phyloP scores from a whole-genome alignment of 2,797 vertebrate genomes.

The Triplophysa yarkandensis region DNA sequence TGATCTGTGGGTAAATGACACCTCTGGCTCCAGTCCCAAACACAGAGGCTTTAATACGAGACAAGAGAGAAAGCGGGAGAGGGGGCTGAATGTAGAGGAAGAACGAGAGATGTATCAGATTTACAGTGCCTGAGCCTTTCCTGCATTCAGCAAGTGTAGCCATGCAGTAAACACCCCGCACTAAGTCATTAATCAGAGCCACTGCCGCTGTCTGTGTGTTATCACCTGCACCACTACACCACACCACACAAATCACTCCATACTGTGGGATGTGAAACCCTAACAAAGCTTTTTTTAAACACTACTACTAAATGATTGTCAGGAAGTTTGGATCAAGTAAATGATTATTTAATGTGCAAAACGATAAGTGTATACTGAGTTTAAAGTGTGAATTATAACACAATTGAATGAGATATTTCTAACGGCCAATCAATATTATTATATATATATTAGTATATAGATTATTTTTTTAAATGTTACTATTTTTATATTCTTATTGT shows the following conservation, averaged over 20 bases:
- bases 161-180: slow-evolving; percentile 58
- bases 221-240: slow-evolving; percentile 41
- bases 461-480: too few relatives aligned
- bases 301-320: not conserved
- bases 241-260: slow-evolving; percentile 31
- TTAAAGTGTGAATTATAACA: too few relatives aligned
- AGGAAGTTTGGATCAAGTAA: not conserved
- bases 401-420: too few relatives aligned
- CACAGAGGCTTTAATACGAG: slow-evolving; percentile 15
- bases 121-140: slow-evolving; percentile 48
- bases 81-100: slow-evolving; percentile 17
- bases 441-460: too few relatives aligned
- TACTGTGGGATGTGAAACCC: not conserved
- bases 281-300: not conserved
- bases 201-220: slow-evolving; percentile 31
- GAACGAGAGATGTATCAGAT: slow-evolving; percentile 44
- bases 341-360: not conserved
- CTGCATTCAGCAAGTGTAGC: slow-evolving; percentile 58
- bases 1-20: slow-evolving; percentile 33
- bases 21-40: slow-evolving; percentile 46
- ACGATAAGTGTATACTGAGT: too few relatives aligned
- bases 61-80: slow-evolving; percentile 26
- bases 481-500: too few relatives aligned
- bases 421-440: too few relatives aligned
- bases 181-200: slow-evolving; percentile 54